Evolutionary conservation across 2,113 vertebrate genomes (phyloP), one percentile per base, ranked within the genome.

Genomic region (Sialia sialis): DNA sequence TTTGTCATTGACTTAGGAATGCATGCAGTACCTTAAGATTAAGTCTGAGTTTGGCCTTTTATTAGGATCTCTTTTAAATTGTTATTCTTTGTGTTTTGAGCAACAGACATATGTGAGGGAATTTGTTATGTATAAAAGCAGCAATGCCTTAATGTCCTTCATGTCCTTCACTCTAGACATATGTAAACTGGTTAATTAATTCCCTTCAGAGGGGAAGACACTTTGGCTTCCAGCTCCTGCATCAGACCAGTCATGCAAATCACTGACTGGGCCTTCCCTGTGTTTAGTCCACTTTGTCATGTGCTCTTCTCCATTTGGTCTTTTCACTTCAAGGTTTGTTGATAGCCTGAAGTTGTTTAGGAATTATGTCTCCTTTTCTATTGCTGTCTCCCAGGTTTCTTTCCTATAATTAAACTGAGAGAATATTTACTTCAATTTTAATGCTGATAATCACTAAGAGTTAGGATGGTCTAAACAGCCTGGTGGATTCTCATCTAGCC

Each of bases 371-470:
- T 96, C 6, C 86, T 93, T 94, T 90, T 59, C 70, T 77, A 18
- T 74, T 93, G 58, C 68, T 49, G 38, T 79, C 85, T 93, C 39
- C 72, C 58, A 5, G 32, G 56, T 86, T 92, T 89, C 80, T 92
- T 75, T 84, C 89, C 92, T 94, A 84, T 97, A 89, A 95, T 97
- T 96, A 97, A 74, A 79, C 34, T 16, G 64, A 74, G 43, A 64
- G 56, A 86, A 49, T 92, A 84, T 81, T 90, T 86, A 72, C 52
- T 89, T 93, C 66, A 75, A 6, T 84, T 90, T 66, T 89, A 80
- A 80, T 3, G 7, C 90, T 87, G 74, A 19, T 94, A 73, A 90
- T 94, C 84, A 83, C 90, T 80, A 34, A 54, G 92, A 32, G 49
- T 82, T 85, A 70, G 59, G 74, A 88, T 89, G 83, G 75, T 70